Evolutionary conservation across 2,113 vertebrate genomes (phyloP).

Genomic region (Sylvia atricapilla): DNA sequence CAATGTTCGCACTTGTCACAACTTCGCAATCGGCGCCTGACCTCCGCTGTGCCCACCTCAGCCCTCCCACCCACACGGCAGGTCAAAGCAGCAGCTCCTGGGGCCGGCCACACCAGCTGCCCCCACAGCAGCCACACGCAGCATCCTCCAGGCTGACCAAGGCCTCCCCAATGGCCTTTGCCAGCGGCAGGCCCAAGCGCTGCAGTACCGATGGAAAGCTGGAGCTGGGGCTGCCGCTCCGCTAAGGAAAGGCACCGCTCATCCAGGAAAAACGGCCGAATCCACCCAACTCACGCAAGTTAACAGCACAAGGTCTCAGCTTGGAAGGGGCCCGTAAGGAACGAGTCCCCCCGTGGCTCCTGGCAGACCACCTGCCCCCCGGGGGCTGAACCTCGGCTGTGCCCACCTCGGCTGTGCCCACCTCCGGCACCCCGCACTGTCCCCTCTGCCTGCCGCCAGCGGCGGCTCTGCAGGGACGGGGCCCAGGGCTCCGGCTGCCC

Average conservation of each 20-base stretch:
- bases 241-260: neutral
- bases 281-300: neutral
- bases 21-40: neutral
- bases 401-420: neutral
- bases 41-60: neutral
- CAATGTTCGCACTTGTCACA: neutral
- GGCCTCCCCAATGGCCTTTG: neutral
- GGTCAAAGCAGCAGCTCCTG: accelerated
- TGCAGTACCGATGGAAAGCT: neutral
- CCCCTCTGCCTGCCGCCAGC: neutral
- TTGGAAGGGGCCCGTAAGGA: neutral
- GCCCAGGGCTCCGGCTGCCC: neutral
- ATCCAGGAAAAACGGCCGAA: neutral
- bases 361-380: neutral
- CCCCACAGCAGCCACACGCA: neutral
- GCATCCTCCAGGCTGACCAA: neutral
- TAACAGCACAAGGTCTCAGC: neutral
- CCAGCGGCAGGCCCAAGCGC: neutral
- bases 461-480: neutral
- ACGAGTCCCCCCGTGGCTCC: neutral
- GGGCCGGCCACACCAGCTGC: neutral
- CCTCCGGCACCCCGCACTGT: accelerated
- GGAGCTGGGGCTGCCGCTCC: neutral
- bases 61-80: neutral
- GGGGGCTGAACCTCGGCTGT: neutral